Evolutionary conservation across 2,113 vertebrate genomes (phyloP), one percentile per base, ranked within the genome.

Genomic region (Oncorhynchus masou): DNA sequence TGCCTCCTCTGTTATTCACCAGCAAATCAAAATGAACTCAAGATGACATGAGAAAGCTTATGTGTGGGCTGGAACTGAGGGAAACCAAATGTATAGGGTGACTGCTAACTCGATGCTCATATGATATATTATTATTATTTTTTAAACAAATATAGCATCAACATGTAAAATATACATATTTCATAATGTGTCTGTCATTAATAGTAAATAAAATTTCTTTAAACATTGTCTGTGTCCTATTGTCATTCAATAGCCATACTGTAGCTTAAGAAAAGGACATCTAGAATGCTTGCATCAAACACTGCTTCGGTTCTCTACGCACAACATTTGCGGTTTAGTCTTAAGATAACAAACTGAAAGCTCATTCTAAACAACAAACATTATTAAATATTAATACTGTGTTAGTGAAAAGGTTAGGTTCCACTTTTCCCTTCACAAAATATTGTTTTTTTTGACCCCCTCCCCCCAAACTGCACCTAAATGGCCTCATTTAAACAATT

Each of bases 151-250:
- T 97, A 96, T 97, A 97, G 95, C 95, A 94, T 99, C 93, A 11
- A 95, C 96, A 96, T 98, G 96, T 97, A 98, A 94, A 94, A 94
- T 94, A 93, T 94, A 95, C 89, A 93, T 90, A 94, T 86, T 83
- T 92, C 91, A 95, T 90, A 96, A 96, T 94, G 94, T 92, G 89
- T 93, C 90, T 90, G 76, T 91, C 91, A 91, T 95, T 94, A 96
- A 95, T 95, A 91, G 94, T 97, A 97, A 97, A 97, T 95, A 95
- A 97, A 96, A 88, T 0, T 69, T 86, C 94, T 94, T 73, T 92
- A 90, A 90, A 94, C 89, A 86, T 88, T 91, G 84, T 90, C 88
- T 94, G 94, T 92, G 91, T 96, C 90, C 93, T 95, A 92, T 93
- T 89, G 92, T 93, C 95, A 95, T 94, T 95, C 90, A 89, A 80